Evolutionary conservation across 2,888 invertebrate genomes (phyloP), one percentile per base, ranked within the genome.

Genomic region (Drosophila formosana): DNA sequence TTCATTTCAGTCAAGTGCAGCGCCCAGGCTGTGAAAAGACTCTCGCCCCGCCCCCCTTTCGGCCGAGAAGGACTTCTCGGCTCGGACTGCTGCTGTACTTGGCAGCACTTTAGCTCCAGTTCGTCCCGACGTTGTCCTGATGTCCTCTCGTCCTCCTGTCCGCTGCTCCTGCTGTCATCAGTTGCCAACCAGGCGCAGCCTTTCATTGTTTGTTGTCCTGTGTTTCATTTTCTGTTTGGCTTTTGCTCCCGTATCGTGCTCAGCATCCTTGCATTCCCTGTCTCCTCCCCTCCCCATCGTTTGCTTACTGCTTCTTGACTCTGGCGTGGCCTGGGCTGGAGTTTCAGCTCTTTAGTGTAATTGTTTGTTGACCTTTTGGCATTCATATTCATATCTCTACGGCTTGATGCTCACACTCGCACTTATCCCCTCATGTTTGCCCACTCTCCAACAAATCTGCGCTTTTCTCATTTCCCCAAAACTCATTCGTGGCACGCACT

Each of bases 1-100:
- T 84, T 81, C 80, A 84, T 84, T 80, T 84, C 85, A 80, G 68
- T 84, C 81, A 84, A 87, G 80, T 87, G 82, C 84, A 81, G 77
- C 55, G 67, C 62, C 50, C 70, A 70, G 71, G 70, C 78, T 55
- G 83, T 51, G 56, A 79, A 76, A 80, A 75, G 78, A 70, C 78
- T 63, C 55, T 72, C 63, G 65, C 62, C 23, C 43, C 39, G n/a
- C n/a, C 55, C 45, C 28, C 39, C 11, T n/a, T n/a, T 32, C 32
- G 30, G 28, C 28, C 0, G 37, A 52, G 52, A 13, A 52, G 39
- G 43, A 45, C 41, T 30, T 18, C 45, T 55, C 32, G 55, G 32
- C 43, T 47, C 11, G 11, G 4, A 37, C 68, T 50, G 67, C 50
- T 66, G 62, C 70, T 72, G 73, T 68, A 49, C 69, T 71, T 66